phyloP scores from a whole-genome alignment of 1,140 invertebrate species.

The Dolichoris vasculosae region DNA sequence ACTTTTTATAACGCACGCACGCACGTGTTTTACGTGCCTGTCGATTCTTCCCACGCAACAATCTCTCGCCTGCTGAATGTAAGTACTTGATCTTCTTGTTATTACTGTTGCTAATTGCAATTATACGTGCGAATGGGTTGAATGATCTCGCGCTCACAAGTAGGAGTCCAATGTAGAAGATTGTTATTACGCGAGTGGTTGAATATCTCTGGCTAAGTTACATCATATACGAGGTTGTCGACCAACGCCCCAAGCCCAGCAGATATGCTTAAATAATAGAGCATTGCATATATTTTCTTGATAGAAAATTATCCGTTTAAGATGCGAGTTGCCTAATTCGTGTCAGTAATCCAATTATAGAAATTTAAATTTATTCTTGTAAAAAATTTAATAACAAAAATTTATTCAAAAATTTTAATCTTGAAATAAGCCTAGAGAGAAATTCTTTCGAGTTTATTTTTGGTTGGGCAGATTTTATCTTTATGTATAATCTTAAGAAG shows the following conservation, averaged over 20 bases:
- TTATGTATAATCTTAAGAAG: too few relatives aligned
- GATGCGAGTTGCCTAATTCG: neutral
- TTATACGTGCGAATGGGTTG: slow-evolving; percentile 47
- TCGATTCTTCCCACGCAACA: slow-evolving; percentile 55
- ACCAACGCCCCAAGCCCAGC: slow-evolving; percentile 13
- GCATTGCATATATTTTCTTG: neutral
- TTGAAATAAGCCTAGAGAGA: neutral
- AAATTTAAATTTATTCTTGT: neutral
- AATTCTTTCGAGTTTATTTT: too few relatives aligned
- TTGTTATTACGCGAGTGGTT: slow-evolving; percentile 18
- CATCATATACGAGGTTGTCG: neutral
- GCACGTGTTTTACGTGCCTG: neutral
- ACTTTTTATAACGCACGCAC: slow-evolving; percentile 41
- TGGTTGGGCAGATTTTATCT: too few relatives aligned
- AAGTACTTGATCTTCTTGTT: slow-evolving; percentile 1
- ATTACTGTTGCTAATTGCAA: slow-evolving; percentile 28
- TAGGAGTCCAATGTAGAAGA: neutral
- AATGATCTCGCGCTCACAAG: slow-evolving; percentile 14
- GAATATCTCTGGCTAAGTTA: neutral
- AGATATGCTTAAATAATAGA: neutral
- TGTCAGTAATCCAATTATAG: neutral
- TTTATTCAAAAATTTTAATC: neutral
- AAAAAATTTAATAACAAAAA: neutral
- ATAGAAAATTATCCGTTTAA: neutral
- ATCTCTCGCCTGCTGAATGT: slow-evolving; percentile 43